These are phyloP conservation scores for Aphidius gifuensis DNA, from an alignment of 1,140 invertebrate genomes.

Conservation along the genomic window DNA sequence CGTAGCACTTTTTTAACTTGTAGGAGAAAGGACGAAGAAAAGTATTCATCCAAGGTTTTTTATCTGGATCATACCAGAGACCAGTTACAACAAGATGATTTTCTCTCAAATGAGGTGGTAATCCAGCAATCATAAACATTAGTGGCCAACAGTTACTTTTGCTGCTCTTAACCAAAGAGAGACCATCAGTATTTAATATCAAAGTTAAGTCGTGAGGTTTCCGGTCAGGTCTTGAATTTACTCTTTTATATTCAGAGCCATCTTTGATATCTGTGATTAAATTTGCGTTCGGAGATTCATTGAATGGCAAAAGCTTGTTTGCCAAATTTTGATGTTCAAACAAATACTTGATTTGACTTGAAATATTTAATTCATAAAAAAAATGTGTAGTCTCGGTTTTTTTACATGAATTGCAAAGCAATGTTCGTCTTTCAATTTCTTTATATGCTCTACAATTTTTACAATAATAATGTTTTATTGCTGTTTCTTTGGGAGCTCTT, in stretches of 20 bases:
- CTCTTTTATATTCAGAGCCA: slow-evolving; percentile 27
- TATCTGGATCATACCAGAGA: slow-evolving; percentile 23
- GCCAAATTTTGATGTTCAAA: slow-evolving; percentile 24
- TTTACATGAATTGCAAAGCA: slow-evolving; percentile 13
- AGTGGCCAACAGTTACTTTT: slow-evolving; percentile 26
- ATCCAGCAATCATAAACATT: slow-evolving; percentile 25
- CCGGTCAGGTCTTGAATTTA: slow-evolving; percentile 20
- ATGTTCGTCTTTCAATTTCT: slow-evolving; percentile 1
- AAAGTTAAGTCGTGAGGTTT: no score
- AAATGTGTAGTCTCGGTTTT: slow-evolving; percentile 1
- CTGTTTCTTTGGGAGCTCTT: slow-evolving; percentile 12
- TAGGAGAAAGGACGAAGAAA: slow-evolving; percentile 23
- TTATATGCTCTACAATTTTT: slow-evolving; percentile 22
- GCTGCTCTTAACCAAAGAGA: slow-evolving; percentile 24
- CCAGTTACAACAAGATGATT: slow-evolving; percentile 14
- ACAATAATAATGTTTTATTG: slow-evolving; percentile 28
- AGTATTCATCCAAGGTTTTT: slow-evolving; percentile 25
- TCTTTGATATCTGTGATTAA: slow-evolving; percentile 24
- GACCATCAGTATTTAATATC: slow-evolving; percentile 26
- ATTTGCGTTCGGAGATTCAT: neutral
- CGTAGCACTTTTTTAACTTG: slow-evolving; percentile 18
- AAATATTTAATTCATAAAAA: slow-evolving; percentile 26
- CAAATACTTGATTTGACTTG: slow-evolving; percentile 24
- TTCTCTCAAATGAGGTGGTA: slow-evolving; percentile 23
- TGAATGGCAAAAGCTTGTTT: slow-evolving; percentile 17